phyloP scores from a whole-genome alignment of 2,113 vertebrate genomes.

The Cynocephalus volans region DNA sequence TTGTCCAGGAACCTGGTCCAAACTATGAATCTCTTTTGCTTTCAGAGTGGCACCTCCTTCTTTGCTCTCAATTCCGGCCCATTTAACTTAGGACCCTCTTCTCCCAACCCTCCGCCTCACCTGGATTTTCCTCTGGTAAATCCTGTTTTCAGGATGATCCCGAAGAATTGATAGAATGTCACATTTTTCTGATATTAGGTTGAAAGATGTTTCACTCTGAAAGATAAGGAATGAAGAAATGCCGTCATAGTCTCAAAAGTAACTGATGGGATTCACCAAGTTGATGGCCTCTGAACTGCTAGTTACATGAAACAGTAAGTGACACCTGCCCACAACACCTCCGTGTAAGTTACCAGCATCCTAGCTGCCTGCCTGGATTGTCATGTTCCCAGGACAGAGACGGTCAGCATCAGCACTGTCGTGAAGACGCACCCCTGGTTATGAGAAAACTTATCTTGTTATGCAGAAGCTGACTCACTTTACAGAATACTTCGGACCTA shows the following conservation, averaged over 20 bases:
- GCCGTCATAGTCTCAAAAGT: background rate
- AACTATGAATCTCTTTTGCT: background rate
- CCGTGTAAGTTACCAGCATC: background rate
- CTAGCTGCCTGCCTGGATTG: background rate
- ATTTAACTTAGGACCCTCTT: background rate
- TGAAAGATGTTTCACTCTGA: slow-evolving; percentile 82
- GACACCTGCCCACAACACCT: background rate
- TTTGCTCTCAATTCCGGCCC: background rate
- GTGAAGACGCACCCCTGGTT: background rate
- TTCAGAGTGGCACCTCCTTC: background rate
- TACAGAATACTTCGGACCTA: background rate
- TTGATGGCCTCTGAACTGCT: background rate
- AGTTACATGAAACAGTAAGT: background rate
- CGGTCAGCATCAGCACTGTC: fast-evolving
- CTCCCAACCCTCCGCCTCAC: slow-evolving; percentile 57
- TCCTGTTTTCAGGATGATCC: slow-evolving; percentile 86
- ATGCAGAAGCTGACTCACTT: background rate
- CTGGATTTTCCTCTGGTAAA: slow-evolving; percentile 88
- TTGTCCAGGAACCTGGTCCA: background rate
- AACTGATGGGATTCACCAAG: fast-evolving
- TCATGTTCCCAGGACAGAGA: background rate
- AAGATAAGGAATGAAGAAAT: slow-evolving; percentile 56
- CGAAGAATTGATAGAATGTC: slow-evolving; percentile 89
- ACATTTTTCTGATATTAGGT: slow-evolving; percentile 88
- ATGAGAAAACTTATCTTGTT: background rate